Conservation (phyloP, 2,797 vertebrate genomes). For the Acanthurus tractus region DNA sequence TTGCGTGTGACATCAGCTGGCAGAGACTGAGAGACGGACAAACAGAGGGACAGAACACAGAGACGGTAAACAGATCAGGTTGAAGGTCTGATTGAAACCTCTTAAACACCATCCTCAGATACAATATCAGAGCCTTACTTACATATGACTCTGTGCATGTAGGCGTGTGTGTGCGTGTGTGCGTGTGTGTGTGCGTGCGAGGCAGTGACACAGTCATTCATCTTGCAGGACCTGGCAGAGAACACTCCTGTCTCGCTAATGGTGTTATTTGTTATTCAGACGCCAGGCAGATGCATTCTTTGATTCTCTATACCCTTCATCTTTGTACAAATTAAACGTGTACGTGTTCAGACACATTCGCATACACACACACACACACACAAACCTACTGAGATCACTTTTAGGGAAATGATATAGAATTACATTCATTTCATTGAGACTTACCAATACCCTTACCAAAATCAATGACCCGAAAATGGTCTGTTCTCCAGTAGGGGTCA, state of each 20-base stretch:
- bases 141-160: conserved; percentile 6
- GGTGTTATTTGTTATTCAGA: conserved; percentile 79
- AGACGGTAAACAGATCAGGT: conserved; percentile 8
- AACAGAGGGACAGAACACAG: too few species aligned
- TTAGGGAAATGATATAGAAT: too few species aligned
- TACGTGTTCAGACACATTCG: conserved; percentile 4
- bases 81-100: conserved; percentile 55
- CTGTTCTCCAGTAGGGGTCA: too few species aligned
- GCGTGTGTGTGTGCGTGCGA: conserved; percentile 9
- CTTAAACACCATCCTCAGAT: conserved; percentile 56
- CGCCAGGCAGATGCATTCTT: conserved; percentile 69
- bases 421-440: too few species aligned
- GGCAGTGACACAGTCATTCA: conserved; percentile 65
- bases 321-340: conserved; percentile 45
- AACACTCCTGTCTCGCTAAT: conserved; percentile 68
- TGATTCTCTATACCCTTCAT: conserved; percentile 67
- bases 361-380: conserved; percentile 11
- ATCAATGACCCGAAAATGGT: too few species aligned
- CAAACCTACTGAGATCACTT: not conserved
- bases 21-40: too few species aligned
- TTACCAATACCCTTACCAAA: too few species aligned
- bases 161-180: not conserved
- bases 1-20: too few species aligned
- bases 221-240: conserved; percentile 71
- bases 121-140: conserved; percentile 27